Conservation (phyloP, 2,797 vertebrate genomes). For the Limnodromus scolopaceus region DNA sequence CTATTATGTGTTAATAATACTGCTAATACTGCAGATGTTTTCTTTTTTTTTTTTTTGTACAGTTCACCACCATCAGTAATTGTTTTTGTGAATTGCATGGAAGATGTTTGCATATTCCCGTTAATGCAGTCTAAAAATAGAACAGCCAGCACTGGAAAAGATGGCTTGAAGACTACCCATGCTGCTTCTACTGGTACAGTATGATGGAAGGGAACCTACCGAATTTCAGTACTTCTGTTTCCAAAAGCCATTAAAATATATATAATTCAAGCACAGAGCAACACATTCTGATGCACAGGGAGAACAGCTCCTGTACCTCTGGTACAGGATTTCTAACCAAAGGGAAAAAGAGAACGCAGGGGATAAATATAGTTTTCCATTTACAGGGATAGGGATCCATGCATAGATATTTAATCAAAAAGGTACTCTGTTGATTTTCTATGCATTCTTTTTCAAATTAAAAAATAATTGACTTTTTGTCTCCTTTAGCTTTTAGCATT, state of each 20-base stretch:
- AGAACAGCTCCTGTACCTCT: neutral
- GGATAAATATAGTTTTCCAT: neutral
- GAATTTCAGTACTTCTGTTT: neutral
- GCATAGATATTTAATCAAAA: neutral
- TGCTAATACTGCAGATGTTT: neutral
- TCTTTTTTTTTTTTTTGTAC: neutral
- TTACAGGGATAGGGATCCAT: neutral
- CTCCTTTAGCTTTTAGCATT: neutral
- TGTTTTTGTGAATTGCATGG: neutral
- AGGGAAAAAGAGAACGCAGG: neutral
- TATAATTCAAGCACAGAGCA: neutral
- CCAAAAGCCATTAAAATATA: neutral
- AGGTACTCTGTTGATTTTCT: neutral
- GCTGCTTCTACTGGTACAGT: neutral
- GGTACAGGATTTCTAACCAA: neutral
- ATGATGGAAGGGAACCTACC: neutral
- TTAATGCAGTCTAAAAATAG: constrained; percentile 6
- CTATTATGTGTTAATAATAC: neutral
- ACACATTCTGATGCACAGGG: neutral
- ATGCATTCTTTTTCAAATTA: neutral
- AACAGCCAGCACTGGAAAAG: neutral
- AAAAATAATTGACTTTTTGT: neutral
- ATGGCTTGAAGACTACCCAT: neutral
- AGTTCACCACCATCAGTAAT: neutral
- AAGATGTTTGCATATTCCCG: constrained; percentile 37